Evolutionary conservation across 2,888 invertebrate genomes (phyloP), one percentile per base, ranked within the genome.

Genomic region (Phalera bucephala): DNA sequence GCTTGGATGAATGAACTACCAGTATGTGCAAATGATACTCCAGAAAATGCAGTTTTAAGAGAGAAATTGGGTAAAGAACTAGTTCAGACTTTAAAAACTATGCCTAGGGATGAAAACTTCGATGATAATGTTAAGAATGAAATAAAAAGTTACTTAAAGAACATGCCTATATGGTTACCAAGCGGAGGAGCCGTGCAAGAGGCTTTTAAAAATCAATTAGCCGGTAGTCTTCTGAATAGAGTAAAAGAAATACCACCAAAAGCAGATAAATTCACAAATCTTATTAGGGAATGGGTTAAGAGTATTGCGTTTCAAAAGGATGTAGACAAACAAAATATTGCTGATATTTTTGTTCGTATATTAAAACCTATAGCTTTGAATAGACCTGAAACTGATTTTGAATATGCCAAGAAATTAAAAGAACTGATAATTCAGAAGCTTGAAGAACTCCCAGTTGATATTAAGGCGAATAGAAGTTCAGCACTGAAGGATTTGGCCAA

Each of bases 151-250:
- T 68, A 54, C 12, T 23, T 79, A 2, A 41, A 58, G 8, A 43
- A 40, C 12, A 46, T 75, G 21, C 72, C 74, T 0, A 66, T 80
- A 43, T 77, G 79, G 78, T 45, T 42, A 14, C 71, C 72, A 4
- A 54, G 36, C 2, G 36, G 38, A 12, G 51, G 62, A 32, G 11
- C 38, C 3, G 60, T 70, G 1, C 45, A 53, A 27, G 41, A 59
- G 1, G 22, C 10, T 2, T 63, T 75, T 22, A 70, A 57, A 40
- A 45, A 58, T 1, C 45, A 51, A 31, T 39, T 69, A 1, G 31
- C 47, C 31, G 43, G 55, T 31, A 55, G 45, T 28, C 45, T 73
- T 12, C 33, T 53, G 2, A 35, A 34, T 5, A 61, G 36, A 41
- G 26, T 59, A 2, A 32, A 36, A 23, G 26, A 22, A 11, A 26